A percentile compares a stretch with the other conserved stretches of the same genome.
phyloP scores from a whole-genome alignment of 2,113 vertebrate species.

The Crotalus viridis region DNA sequence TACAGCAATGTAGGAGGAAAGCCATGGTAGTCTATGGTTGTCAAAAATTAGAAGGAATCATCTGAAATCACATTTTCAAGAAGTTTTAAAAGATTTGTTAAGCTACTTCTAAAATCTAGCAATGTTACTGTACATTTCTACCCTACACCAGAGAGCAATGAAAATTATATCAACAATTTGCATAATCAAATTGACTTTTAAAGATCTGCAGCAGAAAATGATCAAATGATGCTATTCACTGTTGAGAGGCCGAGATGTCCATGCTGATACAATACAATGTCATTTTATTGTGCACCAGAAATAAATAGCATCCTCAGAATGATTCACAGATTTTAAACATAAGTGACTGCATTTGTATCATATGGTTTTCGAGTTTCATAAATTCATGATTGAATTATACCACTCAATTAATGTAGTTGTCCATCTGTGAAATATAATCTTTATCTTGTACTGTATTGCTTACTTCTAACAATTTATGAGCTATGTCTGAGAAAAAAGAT shows the following conservation, averaged over 20 bases:
- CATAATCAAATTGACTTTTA: conserved; percentile 64
- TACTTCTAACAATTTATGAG: conserved; percentile 16
- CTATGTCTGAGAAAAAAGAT: neutral
- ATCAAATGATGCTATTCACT: conserved; percentile 46
- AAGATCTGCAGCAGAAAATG: conserved; percentile 52
- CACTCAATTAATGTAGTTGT: conserved; percentile 28
- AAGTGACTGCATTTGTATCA: conserved; percentile 37
- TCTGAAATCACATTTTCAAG: neutral
- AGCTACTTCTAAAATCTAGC: neutral
- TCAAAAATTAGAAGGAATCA: neutral
- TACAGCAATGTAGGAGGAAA: neutral
- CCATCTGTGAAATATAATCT: conserved; percentile 31
- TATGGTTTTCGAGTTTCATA: conserved; percentile 23
- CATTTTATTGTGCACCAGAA: neutral
- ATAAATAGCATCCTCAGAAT: conserved; percentile 3
- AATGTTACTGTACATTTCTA: neutral
- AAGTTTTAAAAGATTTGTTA: neutral
- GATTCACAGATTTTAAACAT: conserved; percentile 34
- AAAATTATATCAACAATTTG: conserved; percentile 54
- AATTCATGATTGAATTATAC: conserved; percentile 28
- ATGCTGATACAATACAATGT: conserved; percentile 18
- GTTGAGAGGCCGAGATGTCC: conserved; percentile 46
- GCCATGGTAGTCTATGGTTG: neutral
- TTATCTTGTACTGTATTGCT: conserved; percentile 7
- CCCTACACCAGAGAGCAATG: conserved; percentile 20